Evolutionary conservation across 2,888 invertebrate species (phyloP).

Genomic region (Patella depressa): DNA sequence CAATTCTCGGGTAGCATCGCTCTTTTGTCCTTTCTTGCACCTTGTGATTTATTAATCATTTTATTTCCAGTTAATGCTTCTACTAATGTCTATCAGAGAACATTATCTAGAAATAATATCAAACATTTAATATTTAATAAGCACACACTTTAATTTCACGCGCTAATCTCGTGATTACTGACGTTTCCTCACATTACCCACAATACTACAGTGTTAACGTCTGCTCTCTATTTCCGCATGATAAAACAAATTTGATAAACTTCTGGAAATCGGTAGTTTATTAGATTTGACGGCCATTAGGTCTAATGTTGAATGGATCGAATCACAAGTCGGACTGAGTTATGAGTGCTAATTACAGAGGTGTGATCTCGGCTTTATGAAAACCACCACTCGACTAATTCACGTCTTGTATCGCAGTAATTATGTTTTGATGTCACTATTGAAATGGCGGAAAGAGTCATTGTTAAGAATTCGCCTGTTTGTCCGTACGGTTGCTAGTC

Average conservation of each 20-base stretch:
- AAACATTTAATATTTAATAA: conserved; percentile 12
- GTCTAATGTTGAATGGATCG: background rate
- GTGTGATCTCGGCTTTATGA: conserved; percentile 1
- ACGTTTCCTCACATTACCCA: conserved; percentile 9
- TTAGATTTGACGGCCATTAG: conserved; percentile 9
- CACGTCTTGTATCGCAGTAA: conserved; percentile 3
- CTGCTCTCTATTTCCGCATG: conserved; percentile 10
- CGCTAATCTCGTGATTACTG: conserved; percentile 10
- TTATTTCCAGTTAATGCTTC: conserved; percentile 5
- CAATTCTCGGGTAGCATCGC: background rate
- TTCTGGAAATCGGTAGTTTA: conserved; percentile 4
- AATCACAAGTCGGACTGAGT: conserved; percentile 2
- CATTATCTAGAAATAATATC: conserved; percentile 10
- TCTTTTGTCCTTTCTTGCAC: background rate
- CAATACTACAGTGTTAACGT: conserved; percentile 7
- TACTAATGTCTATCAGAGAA: conserved; percentile 8
- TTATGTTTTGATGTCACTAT: conserved; percentile 2
- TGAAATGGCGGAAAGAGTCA: background rate
- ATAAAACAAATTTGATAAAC: conserved; percentile 11
- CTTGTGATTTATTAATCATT: conserved; percentile 8
- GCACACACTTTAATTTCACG: conserved; percentile 11
- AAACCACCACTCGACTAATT: conserved; percentile 6
- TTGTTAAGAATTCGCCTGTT: no score
- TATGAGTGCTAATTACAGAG: conserved; percentile 2
- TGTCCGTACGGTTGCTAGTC: no score